Evolutionary conservation across 1,140 invertebrate species (phyloP).

Genomic region (Goniozus legneri): DNA sequence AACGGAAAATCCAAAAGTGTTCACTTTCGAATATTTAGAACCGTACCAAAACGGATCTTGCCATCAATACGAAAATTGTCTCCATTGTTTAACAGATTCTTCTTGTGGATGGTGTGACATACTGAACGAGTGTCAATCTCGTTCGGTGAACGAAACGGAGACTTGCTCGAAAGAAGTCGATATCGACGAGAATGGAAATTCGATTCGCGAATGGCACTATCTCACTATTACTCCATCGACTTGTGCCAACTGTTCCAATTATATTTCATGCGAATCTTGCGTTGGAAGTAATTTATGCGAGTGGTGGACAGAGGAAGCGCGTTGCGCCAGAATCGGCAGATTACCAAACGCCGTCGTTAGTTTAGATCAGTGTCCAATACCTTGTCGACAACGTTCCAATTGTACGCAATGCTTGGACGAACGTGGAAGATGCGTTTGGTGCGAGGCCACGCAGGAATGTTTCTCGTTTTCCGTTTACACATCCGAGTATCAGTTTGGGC

Average conservation of each 20-base stretch:
- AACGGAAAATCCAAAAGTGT: conserved; percentile 71
- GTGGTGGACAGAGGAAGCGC: conserved; percentile 79
- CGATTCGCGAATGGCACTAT: conserved; percentile 68
- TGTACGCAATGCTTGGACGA: conserved; percentile 82
- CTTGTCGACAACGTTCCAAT: conserved; percentile 70
- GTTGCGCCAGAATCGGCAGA: conserved; percentile 76
- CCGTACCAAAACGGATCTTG: conserved; percentile 81
- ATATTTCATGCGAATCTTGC: conserved; percentile 80
- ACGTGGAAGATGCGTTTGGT: conserved; percentile 90
- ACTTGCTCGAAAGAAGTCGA: conserved; percentile 55
- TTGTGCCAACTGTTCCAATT: conserved; percentile 84
- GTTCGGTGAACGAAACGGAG: conserved; percentile 62
- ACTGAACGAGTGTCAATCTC: conserved; percentile 62
- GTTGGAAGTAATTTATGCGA: conserved; percentile 73
- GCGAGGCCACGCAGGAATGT: conserved; percentile 85
- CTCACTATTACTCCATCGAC: conserved; percentile 74
- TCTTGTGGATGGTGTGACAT: conserved; percentile 87
- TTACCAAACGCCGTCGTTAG: conserved; percentile 63
- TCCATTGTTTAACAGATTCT: conserved; percentile 83
- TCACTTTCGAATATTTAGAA: conserved; percentile 86
- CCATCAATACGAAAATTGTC: conserved; percentile 73
- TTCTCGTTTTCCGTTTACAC: conserved; percentile 94
- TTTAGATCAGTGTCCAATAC: conserved; percentile 66
- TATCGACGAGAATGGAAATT: conserved; percentile 32
- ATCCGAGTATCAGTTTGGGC: conserved; percentile 87